Evolutionary conservation across 2,888 invertebrate species (phyloP).

Genomic region (Napeogenes sylphis): DNA sequence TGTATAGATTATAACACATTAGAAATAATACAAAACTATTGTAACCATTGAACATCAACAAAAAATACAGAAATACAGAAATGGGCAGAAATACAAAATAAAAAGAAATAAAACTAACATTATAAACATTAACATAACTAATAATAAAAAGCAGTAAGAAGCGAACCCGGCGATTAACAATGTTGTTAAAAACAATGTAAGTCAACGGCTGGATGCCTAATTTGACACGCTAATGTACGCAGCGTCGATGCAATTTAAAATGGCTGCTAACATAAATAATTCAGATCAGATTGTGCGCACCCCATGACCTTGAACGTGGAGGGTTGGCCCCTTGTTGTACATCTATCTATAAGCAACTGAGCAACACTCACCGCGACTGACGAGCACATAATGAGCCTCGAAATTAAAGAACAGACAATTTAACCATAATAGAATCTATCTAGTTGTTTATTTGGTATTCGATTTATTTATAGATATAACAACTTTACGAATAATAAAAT

Average conservation of each 20-base stretch:
- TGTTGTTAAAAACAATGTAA: conserved; percentile 23
- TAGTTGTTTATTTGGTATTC: no score
- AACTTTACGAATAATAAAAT: no score
- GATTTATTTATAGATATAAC: no score
- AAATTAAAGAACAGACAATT: no score
- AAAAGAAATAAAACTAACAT: conserved; percentile 7
- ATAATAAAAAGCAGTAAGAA: not conserved
- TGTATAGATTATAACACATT: not conserved
- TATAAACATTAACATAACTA: conserved; percentile 8
- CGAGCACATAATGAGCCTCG: no score
- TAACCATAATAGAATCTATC: no score
- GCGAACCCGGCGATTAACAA: conserved; percentile 8
- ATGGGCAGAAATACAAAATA: not conserved
- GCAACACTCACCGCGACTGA: not conserved
- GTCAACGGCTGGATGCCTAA: conserved; percentile 27
- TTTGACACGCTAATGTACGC: conserved; percentile 30
- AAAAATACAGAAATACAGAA: no score
- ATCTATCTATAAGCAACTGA: conserved; percentile 17
- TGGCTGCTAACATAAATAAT: conserved; percentile 40
- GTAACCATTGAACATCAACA: no score
- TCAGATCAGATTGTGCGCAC: conserved; percentile 43
- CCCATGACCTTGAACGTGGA: conserved; percentile 59
- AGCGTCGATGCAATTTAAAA: conserved; percentile 36
- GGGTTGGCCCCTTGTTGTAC: conserved; percentile 52
- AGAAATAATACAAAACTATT: no score